Evolutionary conservation across 1,140 invertebrate species (phyloP), one percentile per base, ranked within the genome.

Genomic region (Pollicipes pollicipes): DNA sequence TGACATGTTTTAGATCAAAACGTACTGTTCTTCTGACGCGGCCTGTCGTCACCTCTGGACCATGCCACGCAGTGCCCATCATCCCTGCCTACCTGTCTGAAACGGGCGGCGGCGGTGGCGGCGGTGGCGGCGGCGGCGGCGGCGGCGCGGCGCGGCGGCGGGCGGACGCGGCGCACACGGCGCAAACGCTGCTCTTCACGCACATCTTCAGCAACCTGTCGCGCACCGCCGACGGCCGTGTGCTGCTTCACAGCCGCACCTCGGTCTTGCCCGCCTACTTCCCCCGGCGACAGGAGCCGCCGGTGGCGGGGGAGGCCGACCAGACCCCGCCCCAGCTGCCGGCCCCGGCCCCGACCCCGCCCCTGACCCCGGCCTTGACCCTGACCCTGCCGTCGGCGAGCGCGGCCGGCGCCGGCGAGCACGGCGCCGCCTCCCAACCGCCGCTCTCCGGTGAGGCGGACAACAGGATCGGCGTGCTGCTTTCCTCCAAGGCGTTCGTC

Each of bases 401-500:
- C 35, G 6, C 35, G 35, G 17, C 35, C 35, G 35, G 6, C 17
- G 6, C 35, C 6, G 35, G 17, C 35, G 35, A 17, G 35, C 6
- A 35, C 35, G 35, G 35, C 6, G 35, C 6, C 6, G 6, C 17
- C 6, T 6, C 35, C 35, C 6, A 17, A 17, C 6, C 6, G 35
- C 6, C 6, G 35, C 35, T 35, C 6, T 6, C 35, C 6, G 6
- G 68, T 29, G 78, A 80, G 73, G 89, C 90, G 77, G 91, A 91
- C 78, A 86, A 87, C 10, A 82, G 86, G 75, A 85, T 94, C 35
- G 91, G 91, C 28, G 78, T 92, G 26, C 80, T 95, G 73, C 83
- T 94, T 73, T 90, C 91, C 63, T 90, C 90, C 31, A 93, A 94
- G 82, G 90, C 92, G 32, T 80, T 94, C 58, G 86, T 94, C 16